A percentile compares a stretch with the other conserved stretches of the same genome.
phyloP scores from a whole-genome alignment of 2,888 invertebrate genomes.

The Timema podura region DNA sequence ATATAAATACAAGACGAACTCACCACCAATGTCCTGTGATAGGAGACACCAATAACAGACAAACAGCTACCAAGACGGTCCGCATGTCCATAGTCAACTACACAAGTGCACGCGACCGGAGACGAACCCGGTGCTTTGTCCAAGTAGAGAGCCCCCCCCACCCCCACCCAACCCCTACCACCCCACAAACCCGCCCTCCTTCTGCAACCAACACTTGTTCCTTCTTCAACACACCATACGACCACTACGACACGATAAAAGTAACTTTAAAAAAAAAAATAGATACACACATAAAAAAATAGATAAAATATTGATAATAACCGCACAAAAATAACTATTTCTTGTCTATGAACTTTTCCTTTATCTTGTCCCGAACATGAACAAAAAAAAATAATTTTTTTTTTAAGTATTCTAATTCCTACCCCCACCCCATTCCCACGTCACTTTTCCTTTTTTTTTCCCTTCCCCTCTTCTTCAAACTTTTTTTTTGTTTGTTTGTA shows the following conservation, averaged over 20 bases:
- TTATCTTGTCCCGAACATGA: not conserved
- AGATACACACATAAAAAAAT: not conserved
- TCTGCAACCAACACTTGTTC: constrained; percentile 27
- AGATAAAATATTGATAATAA: not conserved
- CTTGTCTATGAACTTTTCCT: not conserved
- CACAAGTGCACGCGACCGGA: constrained; percentile 32
- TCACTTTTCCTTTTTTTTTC: constrained; percentile 27
- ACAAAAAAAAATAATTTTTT: not conserved
- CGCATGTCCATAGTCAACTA: constrained; percentile 52
- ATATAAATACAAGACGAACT: constrained; percentile 46
- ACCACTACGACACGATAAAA: not conserved
- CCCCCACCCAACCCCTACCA: constrained; percentile 33
- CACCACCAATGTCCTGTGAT: constrained; percentile 86
- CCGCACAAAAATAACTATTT: constrained; percentile 6
- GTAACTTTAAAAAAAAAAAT: not conserved
- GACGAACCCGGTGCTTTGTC: constrained; percentile 35
- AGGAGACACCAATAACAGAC: constrained; percentile 81
- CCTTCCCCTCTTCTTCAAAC: not conserved
- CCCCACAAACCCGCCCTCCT: constrained; percentile 4
- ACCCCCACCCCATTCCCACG: constrained; percentile 26
- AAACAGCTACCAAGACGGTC: constrained; percentile 76
- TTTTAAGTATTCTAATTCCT: not conserved
- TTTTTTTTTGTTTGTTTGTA: no score
- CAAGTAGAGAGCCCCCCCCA: constrained; percentile 38
- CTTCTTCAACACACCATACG: constrained; percentile 22